These are phyloP conservation scores for Gastrophryne carolinensis DNA, from an alignment of 2,797 vertebrate genomes.

Conservation along the genomic window DNA sequence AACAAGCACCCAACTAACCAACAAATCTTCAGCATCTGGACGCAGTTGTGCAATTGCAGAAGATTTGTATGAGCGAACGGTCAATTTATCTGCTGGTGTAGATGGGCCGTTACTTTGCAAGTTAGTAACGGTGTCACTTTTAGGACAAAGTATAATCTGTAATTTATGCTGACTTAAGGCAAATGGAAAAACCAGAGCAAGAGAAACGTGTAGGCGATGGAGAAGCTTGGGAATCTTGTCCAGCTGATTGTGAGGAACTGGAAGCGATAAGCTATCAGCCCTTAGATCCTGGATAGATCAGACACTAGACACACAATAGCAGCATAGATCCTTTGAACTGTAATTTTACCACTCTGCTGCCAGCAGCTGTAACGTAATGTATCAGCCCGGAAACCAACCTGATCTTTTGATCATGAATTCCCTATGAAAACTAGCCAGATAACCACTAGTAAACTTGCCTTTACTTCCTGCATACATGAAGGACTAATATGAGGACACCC, in stretches of 20 bases:
- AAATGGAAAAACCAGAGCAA: neutral
- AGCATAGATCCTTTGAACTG: slow-evolving; percentile 33
- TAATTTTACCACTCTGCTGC: slow-evolving; percentile 33
- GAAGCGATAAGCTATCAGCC: slow-evolving; percentile 7
- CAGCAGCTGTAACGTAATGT: slow-evolving; percentile 36
- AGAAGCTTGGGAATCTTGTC: neutral
- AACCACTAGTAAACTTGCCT: slow-evolving; percentile 16
- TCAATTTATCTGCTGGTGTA: no score
- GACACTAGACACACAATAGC: neutral
- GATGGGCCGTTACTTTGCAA: no score
- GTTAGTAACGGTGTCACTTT: no score
- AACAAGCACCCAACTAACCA: no score
- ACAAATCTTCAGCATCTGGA: no score
- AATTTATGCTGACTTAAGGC: no score
- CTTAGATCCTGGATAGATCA: slow-evolving; percentile 6
- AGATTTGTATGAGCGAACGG: no score
- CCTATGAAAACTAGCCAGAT: slow-evolving; percentile 43
- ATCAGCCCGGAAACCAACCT: slow-evolving; percentile 28
- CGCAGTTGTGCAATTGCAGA: no score
- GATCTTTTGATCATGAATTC: slow-evolving; percentile 40
- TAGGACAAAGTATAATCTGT: no score
- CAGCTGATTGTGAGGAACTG: neutral
- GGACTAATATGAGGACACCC: neutral
- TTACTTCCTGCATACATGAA: slow-evolving; percentile 30
- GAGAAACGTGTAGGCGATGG: neutral